Conservation (phyloP, 2,113 vertebrate species). For the Menura novaehollandiae region DNA sequence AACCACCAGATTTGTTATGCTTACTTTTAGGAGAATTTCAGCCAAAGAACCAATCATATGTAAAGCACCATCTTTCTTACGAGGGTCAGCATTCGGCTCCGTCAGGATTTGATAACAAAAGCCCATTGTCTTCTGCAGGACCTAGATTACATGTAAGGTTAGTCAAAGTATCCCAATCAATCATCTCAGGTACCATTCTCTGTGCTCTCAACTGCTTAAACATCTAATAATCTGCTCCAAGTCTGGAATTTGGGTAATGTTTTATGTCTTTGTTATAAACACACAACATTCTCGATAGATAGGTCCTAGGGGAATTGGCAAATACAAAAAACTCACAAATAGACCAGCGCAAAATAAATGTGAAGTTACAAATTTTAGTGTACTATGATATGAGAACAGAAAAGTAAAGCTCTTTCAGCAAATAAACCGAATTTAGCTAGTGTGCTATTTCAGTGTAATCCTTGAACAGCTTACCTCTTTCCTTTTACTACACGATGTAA, state of each 20-base stretch:
- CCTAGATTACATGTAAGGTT: constrained; percentile 68
- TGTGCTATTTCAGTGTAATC: background rate
- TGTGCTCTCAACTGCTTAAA: background rate
- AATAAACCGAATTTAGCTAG: background rate
- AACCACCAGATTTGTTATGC: background rate
- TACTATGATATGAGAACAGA: background rate
- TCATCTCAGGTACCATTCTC: background rate
- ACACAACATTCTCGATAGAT: background rate
- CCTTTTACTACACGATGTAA: constrained; percentile 97
- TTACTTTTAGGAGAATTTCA: constrained; percentile 96
- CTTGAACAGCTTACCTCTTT: constrained; percentile 85
- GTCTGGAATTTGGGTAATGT: background rate
- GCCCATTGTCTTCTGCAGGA: constrained; percentile 97
- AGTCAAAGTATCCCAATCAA: background rate
- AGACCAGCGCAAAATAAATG: background rate
- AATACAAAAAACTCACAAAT: background rate
- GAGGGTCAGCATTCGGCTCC: constrained; percentile 88
- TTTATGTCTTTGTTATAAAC: background rate
- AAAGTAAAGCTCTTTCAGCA: background rate
- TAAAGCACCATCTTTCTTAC: constrained; percentile 97
- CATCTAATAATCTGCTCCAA: background rate
- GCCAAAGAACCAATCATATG: constrained; percentile 99
- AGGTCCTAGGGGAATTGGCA: background rate
- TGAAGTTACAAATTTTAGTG: background rate
- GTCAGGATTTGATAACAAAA: constrained; percentile 98